Evolutionary conservation across 2,888 invertebrate species (phyloP), one percentile per base, ranked within the genome.

Genomic region (Serripes groenlandicus): DNA sequence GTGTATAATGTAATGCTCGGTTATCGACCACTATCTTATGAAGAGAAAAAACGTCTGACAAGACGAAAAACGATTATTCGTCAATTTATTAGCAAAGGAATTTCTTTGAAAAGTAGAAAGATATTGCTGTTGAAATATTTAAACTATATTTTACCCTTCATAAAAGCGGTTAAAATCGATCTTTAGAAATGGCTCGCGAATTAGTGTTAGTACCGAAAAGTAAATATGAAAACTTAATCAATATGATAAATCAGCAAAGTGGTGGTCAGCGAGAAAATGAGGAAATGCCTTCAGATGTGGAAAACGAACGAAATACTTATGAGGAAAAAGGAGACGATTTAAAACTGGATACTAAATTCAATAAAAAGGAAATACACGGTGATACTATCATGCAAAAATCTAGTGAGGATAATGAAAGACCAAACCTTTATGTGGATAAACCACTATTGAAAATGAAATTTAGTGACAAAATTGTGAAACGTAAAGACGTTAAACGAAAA

Each of bases 51-150:
- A 18, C 26, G 52, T 23, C n/a, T 83, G 54, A 15, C 49, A 28
- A 77, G 76, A 75, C 64, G 60, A 4, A 83, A 83, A 78, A 18
- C 21, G n/a, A 35, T 83, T 42, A 83, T 83, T 78, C 77, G 79
- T 28, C 74, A 52, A 56, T 80, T 84, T 56, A 42, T 80, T 9
- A 58, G 74, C 56, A 81, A 81, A 60, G 73, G 73, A 49, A 7
- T 81, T 21, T 58, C 73, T 15, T 58, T 81, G 15, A 56, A 81
- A 60, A 30, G 72, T 7, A 72, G 81, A 52, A 81, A 73, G 30
- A 21, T 49, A 69, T 21, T 75, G 42, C 56, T 82, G 1, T 32
- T 75, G 18, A 71, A 75, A 62, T 58, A 80, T 64, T 52, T 28
- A 30, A 75, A 56, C 26, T 54, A 34, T 64, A 69, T 84, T 37